These are phyloP conservation scores for Formica aserva DNA, from an alignment of 2,888 invertebrate genomes.

Conservation along the genomic window DNA sequence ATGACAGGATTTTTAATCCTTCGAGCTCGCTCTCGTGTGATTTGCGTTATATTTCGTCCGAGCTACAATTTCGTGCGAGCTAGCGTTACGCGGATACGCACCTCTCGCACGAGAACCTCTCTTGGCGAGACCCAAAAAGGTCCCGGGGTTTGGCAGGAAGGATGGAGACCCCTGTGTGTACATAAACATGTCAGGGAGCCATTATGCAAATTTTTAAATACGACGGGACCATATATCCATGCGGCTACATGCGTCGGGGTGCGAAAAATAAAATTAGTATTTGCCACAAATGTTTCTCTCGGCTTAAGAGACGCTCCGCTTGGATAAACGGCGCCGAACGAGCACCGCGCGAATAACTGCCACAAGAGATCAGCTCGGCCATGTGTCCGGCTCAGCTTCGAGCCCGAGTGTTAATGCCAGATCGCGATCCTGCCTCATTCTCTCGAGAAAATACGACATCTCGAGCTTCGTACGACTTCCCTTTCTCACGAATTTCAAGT, in stretches of 20 bases:
- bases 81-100: constrained; percentile 70
- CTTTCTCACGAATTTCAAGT: constrained; percentile 17
- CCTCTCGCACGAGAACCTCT: constrained; percentile 23
- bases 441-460: constrained; percentile 67
- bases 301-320: constrained; percentile 71
- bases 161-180: constrained; percentile 75
- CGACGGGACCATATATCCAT: constrained; percentile 82
- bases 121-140: constrained; percentile 22
- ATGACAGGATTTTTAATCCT: constrained; percentile 83
- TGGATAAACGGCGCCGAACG: constrained; percentile 39
- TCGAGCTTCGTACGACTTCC: neutral
- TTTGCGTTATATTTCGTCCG: constrained; percentile 77
- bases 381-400: constrained; percentile 43
- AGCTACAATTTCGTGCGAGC: constrained; percentile 48
- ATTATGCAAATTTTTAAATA: constrained; percentile 85
- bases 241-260: constrained; percentile 72
- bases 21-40: constrained; percentile 65
- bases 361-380: constrained; percentile 28
- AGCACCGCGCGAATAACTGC: constrained; percentile 34
- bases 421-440: constrained; percentile 49
- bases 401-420: constrained; percentile 40
- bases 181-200: constrained; percentile 84
- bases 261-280: constrained; percentile 84
- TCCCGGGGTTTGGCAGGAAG: constrained; percentile 28
- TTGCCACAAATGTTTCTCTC: constrained; percentile 78